Base-by-base conservation (phyloP, 2,113 vertebrate species). In the Psittacula cyanocephala region DNA sequence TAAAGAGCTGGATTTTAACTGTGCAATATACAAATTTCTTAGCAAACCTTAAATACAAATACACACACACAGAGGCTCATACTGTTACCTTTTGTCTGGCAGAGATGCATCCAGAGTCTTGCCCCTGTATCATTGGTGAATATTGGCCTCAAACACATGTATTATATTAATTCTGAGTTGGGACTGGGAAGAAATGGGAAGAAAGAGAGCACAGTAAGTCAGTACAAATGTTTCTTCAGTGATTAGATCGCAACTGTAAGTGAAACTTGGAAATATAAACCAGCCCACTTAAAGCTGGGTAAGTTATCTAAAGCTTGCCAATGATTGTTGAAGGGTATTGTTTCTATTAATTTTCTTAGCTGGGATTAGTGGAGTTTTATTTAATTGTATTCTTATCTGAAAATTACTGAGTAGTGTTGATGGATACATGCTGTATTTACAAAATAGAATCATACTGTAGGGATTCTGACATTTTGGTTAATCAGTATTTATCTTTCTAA, bases 351-450 rank as follows among this genome's bases (percentile, higher is more conserved):
- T 92, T 95, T 93, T 91, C 78, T 81, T 80, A 86, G 53, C 63
- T 82, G 41, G 11, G 17, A 69, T 83, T 92, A 87, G 29, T 84
- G 23, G 62, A 62, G 9, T 91, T 91, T 78, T 76, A 59, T 76
- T 97, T 94, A 81, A 85, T 94, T 93, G n/a, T 74, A 78, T 89
- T 93, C 93, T 92, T 85, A 91, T 94, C 71, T 86, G 69, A 83
- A 88, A 96, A 84, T 46, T 89, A 62, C 33, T 55, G 81, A 72
- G 24, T 74, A 77, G 69, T 92, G 75, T 82, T 95, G 88, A 91
- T 69, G 55, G 92, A 81, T 92, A 35, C 74, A 92, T 80, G 74
- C 82, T 85, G 76, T 94, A 63, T 89, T 93, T 94, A 90, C 82
- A 94, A 96, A 71, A 80, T 44, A 87, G 37, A 53, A 79, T 81